Evolutionary conservation across 2,797 vertebrate genomes (phyloP).

Genomic region (Microctenopoma steveboyesi): DNA sequence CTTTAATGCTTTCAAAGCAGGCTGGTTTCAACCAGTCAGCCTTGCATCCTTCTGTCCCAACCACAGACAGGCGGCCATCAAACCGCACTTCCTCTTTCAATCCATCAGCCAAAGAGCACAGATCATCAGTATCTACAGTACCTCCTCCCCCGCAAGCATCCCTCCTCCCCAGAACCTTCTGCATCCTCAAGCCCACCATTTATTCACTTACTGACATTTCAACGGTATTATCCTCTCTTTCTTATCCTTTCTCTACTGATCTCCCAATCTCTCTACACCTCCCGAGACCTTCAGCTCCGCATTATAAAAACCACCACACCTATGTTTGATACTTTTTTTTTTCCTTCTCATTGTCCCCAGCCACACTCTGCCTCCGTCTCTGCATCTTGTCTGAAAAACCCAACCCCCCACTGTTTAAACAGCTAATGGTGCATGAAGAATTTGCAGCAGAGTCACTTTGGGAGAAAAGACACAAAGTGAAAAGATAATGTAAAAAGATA

Average conservation of each 20-base stretch:
- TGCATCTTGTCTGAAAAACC: neutral
- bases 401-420: slow-evolving; percentile 8
- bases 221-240: slow-evolving; percentile 17
- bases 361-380: slow-evolving; percentile 3
- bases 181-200: slow-evolving; percentile 22
- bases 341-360: neutral
- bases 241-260: slow-evolving; percentile 20
- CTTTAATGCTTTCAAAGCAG: slow-evolving; percentile 24
- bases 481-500: neutral
- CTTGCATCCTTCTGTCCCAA: slow-evolving; percentile 41
- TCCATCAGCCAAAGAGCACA: slow-evolving; percentile 73
- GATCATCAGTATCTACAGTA: slow-evolving; percentile 73
- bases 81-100: slow-evolving; percentile 70
- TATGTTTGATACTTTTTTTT: slow-evolving; percentile 25
- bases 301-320: slow-evolving; percentile 40
- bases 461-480: slow-evolving; percentile 5
- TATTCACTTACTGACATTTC: slow-evolving; percentile 54
- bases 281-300: slow-evolving; percentile 22
- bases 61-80: slow-evolving; percentile 48
- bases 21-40: slow-evolving; percentile 52
- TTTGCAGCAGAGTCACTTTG: neutral
- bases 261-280: slow-evolving; percentile 25
- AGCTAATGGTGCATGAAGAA: neutral
- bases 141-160: slow-evolving; percentile 54
- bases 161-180: slow-evolving; percentile 44